A percentile compares a stretch with the other conserved stretches of the same genome.
These are phyloP conservation scores for Scaptodrosophila latifasciaeformis DNA, from an alignment of 2,888 invertebrate species.

Conservation along the genomic window DNA sequence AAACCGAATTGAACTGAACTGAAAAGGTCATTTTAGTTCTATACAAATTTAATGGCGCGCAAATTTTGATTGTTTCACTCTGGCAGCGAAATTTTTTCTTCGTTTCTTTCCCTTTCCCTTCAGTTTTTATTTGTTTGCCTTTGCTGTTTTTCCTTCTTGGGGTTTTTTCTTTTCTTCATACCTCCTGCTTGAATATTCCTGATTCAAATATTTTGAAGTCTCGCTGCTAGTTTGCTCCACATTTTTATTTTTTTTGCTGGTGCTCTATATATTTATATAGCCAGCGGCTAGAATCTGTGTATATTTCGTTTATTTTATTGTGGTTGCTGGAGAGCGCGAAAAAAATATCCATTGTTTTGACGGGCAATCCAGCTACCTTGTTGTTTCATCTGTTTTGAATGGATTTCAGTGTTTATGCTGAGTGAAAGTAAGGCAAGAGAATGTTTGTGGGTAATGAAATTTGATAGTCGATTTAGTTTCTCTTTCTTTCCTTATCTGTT, in stretches of 20 bases:
- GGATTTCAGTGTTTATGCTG: constrained; percentile 10
- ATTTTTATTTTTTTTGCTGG: constrained; percentile 34
- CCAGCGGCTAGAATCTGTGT: too few species aligned
- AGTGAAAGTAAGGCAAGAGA: constrained; percentile 18
- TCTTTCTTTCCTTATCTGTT: constrained; percentile 12
- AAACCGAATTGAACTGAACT: too few species aligned
- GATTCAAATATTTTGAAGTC: too few species aligned
- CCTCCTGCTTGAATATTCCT: constrained; percentile 28
- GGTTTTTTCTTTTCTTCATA: not conserved
- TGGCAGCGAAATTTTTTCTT: constrained; percentile 8
- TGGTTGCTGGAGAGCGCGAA: too few species aligned
- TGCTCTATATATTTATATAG: too few species aligned
- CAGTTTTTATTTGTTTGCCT: too few species aligned
- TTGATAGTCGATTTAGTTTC: constrained; percentile 32
- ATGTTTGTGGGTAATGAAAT: constrained; percentile 47
- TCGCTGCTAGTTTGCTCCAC: constrained; percentile 33
- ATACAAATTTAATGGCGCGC: constrained; percentile 63
- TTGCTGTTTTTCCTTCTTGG: constrained; percentile 7
- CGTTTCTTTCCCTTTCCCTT: constrained; percentile 4
- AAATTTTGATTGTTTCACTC: constrained; percentile 59
- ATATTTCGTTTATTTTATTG: not conserved
- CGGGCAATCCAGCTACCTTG: constrained; percentile 1
- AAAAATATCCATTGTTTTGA: too few species aligned
- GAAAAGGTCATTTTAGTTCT: constrained; percentile 38
- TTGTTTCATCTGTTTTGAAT: constrained; percentile 14